Evolutionary conservation across 2,113 vertebrate genomes (phyloP), one percentile per base, ranked within the genome.

Genomic region (Rhynchopsitta pachyrhyncha): DNA sequence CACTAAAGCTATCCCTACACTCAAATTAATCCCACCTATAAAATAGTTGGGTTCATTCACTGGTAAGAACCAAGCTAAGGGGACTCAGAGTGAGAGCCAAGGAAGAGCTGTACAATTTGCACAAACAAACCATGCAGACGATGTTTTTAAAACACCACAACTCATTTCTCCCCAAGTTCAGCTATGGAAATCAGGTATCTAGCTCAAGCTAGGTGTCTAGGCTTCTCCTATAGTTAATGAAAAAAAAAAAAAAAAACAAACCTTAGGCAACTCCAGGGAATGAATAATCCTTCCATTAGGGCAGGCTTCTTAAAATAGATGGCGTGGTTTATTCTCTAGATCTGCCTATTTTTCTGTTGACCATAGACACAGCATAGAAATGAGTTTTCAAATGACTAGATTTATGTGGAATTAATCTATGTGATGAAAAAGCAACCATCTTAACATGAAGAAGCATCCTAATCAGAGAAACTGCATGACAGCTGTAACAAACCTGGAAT

Each of bases 121-220:
- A 66, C 0, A 3, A 16, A 50, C n/a, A 46, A 52, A 82, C 77
- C 3, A 13, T 3, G 41, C 16, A 82, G 59, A 68, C 0, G 1
- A 63, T 11, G 59, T 49, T 53, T 17, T 76, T 60, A 75, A 39
- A 71, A 37, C 52, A 41, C 25, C 23, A 47, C 37, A 66, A 53
- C 28, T 62, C 1, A 44, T 77, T 70, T 90, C 44, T 79, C 22
- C 14, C 14, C 24, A 80, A 47, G 27, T 77, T 93, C 71, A 90
- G 63, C 52, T 57, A 64, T 2, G 14, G 42, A 88, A 90, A 85
- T n/a, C 39, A 52, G 20, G 31, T 77, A 62, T 7, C 33, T 33
- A 44, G 37, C 10, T 95, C 79, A 86, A 66, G 47, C 10, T 23
- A 80, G 10, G 22, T 70, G 63, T 64, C 52, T 53, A 50, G 67